Evolutionary conservation across 1,140 invertebrate genomes (phyloP), one percentile per base, ranked within the genome.

Genomic region (Melitaea cinxia): DNA sequence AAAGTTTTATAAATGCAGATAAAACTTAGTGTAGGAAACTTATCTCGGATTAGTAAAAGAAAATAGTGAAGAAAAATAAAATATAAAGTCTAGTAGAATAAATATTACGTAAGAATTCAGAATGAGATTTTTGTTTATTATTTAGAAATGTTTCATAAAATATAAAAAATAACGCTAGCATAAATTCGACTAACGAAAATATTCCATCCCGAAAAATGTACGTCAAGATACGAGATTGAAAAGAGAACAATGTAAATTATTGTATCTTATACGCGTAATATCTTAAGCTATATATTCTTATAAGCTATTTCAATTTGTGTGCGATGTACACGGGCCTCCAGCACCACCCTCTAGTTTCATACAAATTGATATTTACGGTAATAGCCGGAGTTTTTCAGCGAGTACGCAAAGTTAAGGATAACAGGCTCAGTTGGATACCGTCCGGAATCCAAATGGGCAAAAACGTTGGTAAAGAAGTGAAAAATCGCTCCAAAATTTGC

Each of bases 311-410:
- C 81, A 84, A 85, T 85, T 85, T 85, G 83, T 82, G 78, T 78
- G 80, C 56, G 54, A 58, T 65, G 67, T 55, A 65, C 45, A 60
- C 65, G 62, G 60, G 70, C 65, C 70, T 39, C 28, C 67, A 66
- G 71, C 69, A 70, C 76, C 82, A 75, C 82, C 82, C 77, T 83
- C 82, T 80, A 85, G 84, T 85, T 85, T 80, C 82, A 83, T 85
- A 85, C 84, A 83, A 87, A 87, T 87, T 87, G 82, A 87, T 87
- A 85, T 87, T 87, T 85, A 87, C 84, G 82, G 77, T 87, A 84
- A 87, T 81, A 85, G 84, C 84, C 59, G 60, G 82, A 87, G 80
- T 84, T 87, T 87, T 87, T 84, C 82, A 81, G 72, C 75, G 77
- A 72, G 73, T 79, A 79, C 72, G 72, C 79, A 81, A 85, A 87